These are phyloP conservation scores for Apodemus speciosus DNA, from an alignment of 2,113 vertebrate species.

Conservation along the genomic window DNA sequence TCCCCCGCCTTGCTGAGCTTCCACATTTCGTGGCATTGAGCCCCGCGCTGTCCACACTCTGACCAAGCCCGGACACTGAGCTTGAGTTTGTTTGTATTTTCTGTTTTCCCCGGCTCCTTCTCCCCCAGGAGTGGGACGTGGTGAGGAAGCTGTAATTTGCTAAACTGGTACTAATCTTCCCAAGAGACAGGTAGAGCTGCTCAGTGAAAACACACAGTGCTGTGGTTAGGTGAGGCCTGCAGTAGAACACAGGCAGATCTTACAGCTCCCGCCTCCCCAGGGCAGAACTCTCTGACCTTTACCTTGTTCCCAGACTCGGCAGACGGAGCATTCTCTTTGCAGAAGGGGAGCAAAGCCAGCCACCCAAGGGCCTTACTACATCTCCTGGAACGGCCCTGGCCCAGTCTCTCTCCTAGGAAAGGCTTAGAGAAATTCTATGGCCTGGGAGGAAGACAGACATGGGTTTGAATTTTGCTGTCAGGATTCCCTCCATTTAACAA, in stretches of 20 bases:
- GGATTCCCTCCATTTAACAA: conserved; percentile 56
- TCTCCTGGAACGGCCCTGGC: background rate
- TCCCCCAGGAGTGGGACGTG: conserved; percentile 73
- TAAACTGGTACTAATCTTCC: conserved; percentile 78
- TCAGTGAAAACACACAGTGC: conserved; percentile 71
- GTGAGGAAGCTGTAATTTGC: conserved; percentile 78
- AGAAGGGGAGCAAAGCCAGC: background rate
- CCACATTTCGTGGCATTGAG: background rate
- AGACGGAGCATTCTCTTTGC: background rate
- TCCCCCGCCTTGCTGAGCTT: conserved; percentile 6
- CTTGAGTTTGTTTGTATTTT: conserved; percentile 68
- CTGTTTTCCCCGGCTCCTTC: conserved; percentile 59
- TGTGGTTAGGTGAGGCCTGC: conserved; percentile 49
- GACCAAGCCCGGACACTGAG: conserved; percentile 64
- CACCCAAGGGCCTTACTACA: background rate
- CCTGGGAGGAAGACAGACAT: conserved; percentile 38
- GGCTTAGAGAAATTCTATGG: background rate
- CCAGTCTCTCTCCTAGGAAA: background rate
- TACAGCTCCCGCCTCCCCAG: background rate
- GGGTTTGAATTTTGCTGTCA: conserved; percentile 36
- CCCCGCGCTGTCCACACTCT: conserved; percentile 22
- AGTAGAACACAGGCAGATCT: background rate
- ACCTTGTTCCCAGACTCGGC: background rate
- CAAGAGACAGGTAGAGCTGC: conserved; percentile 61
- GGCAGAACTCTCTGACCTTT: background rate